Evolutionary conservation across 2,888 invertebrate species (phyloP).

Genomic region (Thysanoteuthis rhombus): DNA sequence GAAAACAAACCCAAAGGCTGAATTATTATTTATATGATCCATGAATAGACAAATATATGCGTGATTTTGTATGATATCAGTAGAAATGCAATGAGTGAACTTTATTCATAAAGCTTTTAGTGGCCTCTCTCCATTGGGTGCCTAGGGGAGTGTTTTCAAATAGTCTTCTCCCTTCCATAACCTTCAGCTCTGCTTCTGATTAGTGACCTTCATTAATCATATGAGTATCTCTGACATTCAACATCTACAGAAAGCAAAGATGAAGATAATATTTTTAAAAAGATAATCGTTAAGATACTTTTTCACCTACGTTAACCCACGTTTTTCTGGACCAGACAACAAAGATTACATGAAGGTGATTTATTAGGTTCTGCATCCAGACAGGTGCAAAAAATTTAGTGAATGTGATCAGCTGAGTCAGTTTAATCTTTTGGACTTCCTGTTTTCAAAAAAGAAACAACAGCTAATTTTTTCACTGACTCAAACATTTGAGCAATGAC

Average conservation of each 20-base stretch:
- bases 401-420: not conserved
- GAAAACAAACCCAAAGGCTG: no score
- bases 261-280: not conserved
- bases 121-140: no score
- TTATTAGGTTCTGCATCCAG: not conserved
- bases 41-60: no score
- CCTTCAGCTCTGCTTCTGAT: no score
- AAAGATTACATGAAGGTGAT: not conserved
- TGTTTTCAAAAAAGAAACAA: not conserved
- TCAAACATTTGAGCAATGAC: not conserved
- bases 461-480: no score
- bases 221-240: not conserved
- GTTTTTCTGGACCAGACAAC: not conserved
- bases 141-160: no score
- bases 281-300: no score
- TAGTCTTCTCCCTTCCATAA: no score
- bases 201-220: not conserved
- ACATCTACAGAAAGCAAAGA: not conserved
- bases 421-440: not conserved
- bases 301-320: not conserved
- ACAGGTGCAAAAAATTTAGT: not conserved
- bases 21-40: no score
- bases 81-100: no score
- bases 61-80: no score
- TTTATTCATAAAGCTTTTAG: no score